Percentiles rank a stretch among this genome's conserved stretches.
Evolutionary conservation across 2,888 invertebrate species (phyloP).

Genomic region (Ennomos quercinarius): DNA sequence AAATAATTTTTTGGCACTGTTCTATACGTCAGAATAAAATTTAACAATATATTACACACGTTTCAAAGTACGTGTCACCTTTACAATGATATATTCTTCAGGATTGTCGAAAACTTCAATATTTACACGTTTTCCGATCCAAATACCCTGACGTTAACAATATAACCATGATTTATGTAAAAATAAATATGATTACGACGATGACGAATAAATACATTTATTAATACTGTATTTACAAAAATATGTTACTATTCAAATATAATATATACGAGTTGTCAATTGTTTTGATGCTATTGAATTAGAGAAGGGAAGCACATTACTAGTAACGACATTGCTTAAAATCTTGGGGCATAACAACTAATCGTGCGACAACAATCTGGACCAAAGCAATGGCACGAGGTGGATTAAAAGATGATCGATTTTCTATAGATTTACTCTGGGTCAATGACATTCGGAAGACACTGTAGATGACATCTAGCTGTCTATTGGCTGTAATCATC

Average conservation of each 20-base stretch:
- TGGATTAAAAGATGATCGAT: too few relatives aligned
- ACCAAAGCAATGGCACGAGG: too few relatives aligned
- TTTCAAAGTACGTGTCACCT: constrained; percentile 28
- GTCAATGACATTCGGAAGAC: too few relatives aligned
- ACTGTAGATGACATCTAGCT: too few relatives aligned
- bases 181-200: constrained; percentile 50
- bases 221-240: constrained; percentile 75
- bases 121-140: constrained; percentile 46
- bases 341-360: too few relatives aligned
- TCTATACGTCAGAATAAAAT: constrained; percentile 31
- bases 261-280: constrained; percentile 42
- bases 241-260: constrained; percentile 55
- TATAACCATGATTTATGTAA: constrained; percentile 57
- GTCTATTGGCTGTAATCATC: too few relatives aligned
- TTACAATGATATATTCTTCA: constrained; percentile 12
- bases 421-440: too few relatives aligned
- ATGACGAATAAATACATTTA: constrained; percentile 60
- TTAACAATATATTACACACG: constrained; percentile 29
- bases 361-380: too few relatives aligned
- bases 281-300: constrained; percentile 39
- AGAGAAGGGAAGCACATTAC: background rate
- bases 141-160: constrained; percentile 61
- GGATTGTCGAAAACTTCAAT: constrained; percentile 36
- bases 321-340: background rate
- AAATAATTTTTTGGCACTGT: constrained; percentile 48